Base-by-base conservation (phyloP, 2,888 invertebrate species). In the Ecdyonurus torrentis region DNA sequence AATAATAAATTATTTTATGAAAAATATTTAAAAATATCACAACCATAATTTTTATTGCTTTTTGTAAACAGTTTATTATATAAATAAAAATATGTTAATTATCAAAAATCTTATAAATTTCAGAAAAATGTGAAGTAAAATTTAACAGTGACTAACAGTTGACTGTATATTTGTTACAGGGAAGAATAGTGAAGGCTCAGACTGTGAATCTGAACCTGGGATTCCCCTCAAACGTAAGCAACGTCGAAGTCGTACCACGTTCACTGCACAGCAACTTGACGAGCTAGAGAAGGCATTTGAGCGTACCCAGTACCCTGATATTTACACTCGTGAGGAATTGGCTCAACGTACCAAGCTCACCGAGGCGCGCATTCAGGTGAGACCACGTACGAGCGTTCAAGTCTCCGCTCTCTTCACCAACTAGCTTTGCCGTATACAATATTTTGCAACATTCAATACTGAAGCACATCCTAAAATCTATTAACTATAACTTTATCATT, bases 281-380 rank as follows among this genome's bases (percentile, higher is more conserved):
- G 92, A 92, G 65, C 75, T 96, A 66, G 96, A 96, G 74, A 81
- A 89, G 66, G 92, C 94, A 0, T 96, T 96, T 74, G 90, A 90
- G 69, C 79, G 92, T 60, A 95, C 95, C 0, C 95, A 95, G 72
- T 96, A 97, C 72, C 96, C 97, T 0, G 95, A 96, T 72, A 92
- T 95, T 22, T 93, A 93, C 72, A 93, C 93, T 0, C 79, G 96
- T 62, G 96, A 96, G 71, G 93, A 94, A 72, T 75, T 96, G 59
- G 94, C 95, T 0, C 87, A 92, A 71, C 81, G 91, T 63, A 95
- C 95, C 0, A 91, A 90, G 65, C 80, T 96, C 0, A 93, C 93
- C 0, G 96, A 97, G 73, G 94, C 94, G 15, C 82, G 96, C 71
- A 94, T 96, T 70, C 95, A 95, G 82, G 91, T 88, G 74, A 67